A percentile compares a stretch with the other conserved stretches of the same genome.
phyloP scores from a whole-genome alignment of 2,797 vertebrate species.

The Miichthys miiuy region DNA sequence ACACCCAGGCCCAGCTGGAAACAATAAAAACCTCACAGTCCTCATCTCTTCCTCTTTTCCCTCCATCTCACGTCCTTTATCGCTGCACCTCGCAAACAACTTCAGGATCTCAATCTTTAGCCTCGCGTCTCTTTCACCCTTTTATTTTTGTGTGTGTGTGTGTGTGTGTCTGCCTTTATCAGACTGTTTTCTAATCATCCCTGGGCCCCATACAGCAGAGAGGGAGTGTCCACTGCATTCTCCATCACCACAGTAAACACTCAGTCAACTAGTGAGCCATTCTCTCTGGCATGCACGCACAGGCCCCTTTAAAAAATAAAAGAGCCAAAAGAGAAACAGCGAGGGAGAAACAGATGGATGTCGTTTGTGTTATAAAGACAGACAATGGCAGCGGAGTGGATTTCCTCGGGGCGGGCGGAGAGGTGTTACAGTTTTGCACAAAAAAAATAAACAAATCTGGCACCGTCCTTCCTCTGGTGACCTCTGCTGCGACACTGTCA shows the following conservation, averaged over 20 bases:
- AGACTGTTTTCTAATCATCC: constrained; percentile 40
- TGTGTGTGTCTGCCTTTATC: constrained; percentile 30
- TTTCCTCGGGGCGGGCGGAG: constrained; percentile 10
- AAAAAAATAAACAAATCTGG: constrained; percentile 34
- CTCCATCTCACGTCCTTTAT: constrained; percentile 45
- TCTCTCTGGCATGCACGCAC: constrained; percentile 76
- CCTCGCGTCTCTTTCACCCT: not conserved
- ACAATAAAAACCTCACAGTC: constrained; percentile 74
- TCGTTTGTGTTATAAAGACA: constrained; percentile 59
- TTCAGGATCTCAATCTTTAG: not conserved
- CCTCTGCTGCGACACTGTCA: constrained; percentile 54
- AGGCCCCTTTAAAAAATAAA: constrained; percentile 62
- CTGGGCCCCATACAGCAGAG: constrained; percentile 29
- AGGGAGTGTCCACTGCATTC: constrained; percentile 74
- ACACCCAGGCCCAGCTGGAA: constrained; percentile 86
- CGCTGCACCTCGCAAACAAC: constrained; percentile 18
- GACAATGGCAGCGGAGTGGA: constrained; percentile 40
- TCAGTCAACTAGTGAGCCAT: constrained; percentile 73
- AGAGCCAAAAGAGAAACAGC: constrained; percentile 47
- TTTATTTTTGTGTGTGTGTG: constrained; percentile 18
- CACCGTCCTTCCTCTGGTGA: constrained; percentile 26
- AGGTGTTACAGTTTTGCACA: constrained; percentile 6
- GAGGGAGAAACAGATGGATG: constrained; percentile 75
- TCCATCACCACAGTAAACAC: constrained; percentile 80
- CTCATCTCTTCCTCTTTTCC: constrained; percentile 56